These are phyloP conservation scores for Pyrrhosoma nymphula DNA, from an alignment of 2,888 invertebrate genomes.

Conservation along the genomic window DNA sequence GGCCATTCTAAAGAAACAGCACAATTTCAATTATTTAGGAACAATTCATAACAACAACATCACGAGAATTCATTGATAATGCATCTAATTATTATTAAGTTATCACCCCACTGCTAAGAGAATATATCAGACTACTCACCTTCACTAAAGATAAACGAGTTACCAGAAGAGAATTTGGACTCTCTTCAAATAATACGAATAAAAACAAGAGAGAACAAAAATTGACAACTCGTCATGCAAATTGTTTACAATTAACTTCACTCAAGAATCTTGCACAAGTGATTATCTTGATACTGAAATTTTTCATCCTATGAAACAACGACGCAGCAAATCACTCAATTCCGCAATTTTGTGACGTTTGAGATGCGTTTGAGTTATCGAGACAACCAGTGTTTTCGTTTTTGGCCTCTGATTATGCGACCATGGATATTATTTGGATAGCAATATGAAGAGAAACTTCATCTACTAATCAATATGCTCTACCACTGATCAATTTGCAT, in stretches of 20 bases:
- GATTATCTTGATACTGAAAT: not conserved
- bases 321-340: not conserved
- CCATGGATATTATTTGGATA: not conserved
- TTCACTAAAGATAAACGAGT: not conserved
- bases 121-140: not conserved
- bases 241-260: not conserved
- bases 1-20: constrained; percentile 77
- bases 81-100: not conserved
- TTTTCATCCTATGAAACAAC: not conserved
- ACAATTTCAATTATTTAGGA: not conserved
- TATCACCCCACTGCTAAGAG: not conserved
- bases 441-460: not conserved
- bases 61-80: not conserved
- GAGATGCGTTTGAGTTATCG: not conserved
- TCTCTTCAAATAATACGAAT: not conserved
- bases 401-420: not conserved
- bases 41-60: not conserved
- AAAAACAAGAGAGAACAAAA: not conserved
- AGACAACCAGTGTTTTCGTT: not conserved
- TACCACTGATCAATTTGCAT: not conserved
- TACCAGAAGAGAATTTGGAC: not conserved
- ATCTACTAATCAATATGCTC: not conserved
- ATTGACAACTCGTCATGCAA: not conserved
- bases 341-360: not conserved
- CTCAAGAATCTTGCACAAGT: not conserved